These are phyloP conservation scores for Melikaiella ostensackeni DNA, from an alignment of 2,888 invertebrate species.

Conservation along the genomic window DNA sequence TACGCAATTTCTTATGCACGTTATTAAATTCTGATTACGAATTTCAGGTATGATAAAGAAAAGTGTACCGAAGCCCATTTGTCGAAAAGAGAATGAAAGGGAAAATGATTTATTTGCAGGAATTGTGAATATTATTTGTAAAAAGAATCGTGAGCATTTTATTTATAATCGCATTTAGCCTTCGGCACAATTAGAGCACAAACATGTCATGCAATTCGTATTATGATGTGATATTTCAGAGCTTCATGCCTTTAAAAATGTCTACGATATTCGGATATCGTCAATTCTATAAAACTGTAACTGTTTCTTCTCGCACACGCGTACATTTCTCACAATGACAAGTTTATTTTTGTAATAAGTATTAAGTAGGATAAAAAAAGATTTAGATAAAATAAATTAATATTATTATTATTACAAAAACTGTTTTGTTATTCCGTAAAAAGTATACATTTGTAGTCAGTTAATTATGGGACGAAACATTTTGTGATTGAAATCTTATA, in stretches of 20 bases:
- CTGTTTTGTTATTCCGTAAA: background rate
- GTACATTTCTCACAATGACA: conserved; percentile 36
- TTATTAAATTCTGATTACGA: background rate
- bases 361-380: conserved; percentile 18
- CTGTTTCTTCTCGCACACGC: conserved; percentile 27
- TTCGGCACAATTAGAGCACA: conserved; percentile 1
- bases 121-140: background rate
- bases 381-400: conserved; percentile 29
- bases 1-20: too few species aligned
- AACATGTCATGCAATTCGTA: background rate
- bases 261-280: conserved; percentile 6
- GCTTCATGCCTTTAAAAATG: background rate
- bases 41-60: background rate
- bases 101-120: background rate
- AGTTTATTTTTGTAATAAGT: conserved; percentile 38
- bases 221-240: conserved; percentile 1
- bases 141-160: background rate
- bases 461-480: background rate
- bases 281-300: background rate
- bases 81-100: background rate
- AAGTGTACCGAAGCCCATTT: background rate
- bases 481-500: background rate
- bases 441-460: background rate
- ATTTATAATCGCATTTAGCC: background rate
- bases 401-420: conserved; percentile 18